Evolutionary conservation across 2,797 vertebrate species (phyloP), one percentile per base, ranked within the genome.

Genomic region (Thalassophryne amazonica): DNA sequence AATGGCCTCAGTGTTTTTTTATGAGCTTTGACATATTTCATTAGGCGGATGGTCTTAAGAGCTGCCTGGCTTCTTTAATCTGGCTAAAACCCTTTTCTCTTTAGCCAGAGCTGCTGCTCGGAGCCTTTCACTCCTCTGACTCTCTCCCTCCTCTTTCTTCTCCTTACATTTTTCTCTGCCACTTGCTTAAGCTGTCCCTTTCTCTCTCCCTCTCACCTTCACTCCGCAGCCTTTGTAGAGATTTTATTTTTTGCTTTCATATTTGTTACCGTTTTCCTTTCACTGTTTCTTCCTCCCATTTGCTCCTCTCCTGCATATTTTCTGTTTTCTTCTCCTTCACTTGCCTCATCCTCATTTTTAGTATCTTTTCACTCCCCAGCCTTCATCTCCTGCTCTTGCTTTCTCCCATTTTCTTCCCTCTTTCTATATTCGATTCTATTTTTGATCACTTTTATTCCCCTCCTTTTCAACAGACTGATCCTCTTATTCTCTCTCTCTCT

Each of bases 11-110:
- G 86, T 88, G 87, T 91, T 92, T 91, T 92, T 95, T 95, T 94
- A 93, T 90, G 87, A 87, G 91, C 91, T 91, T 90, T 94, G 94
- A 96, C 93, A 94, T 93, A 94, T 95, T 92, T 97, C 94, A 98
- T 98, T 96, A 97, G 87, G 74, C 80, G 92, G 95, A 94, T 95
- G 93, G 92, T 89, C 91, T 93, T 92, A 91, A 93, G 91, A 92
- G 90, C 87, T 66, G 80, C 90, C 60, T 89, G 86, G 84, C 80
- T 89, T 80, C 90, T 95, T 94, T 94, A 95, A 94, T 94, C 92
- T 93, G 89, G 77, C 88, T 91, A 90, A 93, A 92, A 93, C 87
- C 86, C 65, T 88, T 76, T 69, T 65, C 69, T 74, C 68, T 69
- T 49, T 56, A 74, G 64, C 68, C 60, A 21, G 63, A 59, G 66